Evolutionary conservation across 2,797 vertebrate species (phyloP).

Genomic region (Xiphorhynchus erythropygius): DNA sequence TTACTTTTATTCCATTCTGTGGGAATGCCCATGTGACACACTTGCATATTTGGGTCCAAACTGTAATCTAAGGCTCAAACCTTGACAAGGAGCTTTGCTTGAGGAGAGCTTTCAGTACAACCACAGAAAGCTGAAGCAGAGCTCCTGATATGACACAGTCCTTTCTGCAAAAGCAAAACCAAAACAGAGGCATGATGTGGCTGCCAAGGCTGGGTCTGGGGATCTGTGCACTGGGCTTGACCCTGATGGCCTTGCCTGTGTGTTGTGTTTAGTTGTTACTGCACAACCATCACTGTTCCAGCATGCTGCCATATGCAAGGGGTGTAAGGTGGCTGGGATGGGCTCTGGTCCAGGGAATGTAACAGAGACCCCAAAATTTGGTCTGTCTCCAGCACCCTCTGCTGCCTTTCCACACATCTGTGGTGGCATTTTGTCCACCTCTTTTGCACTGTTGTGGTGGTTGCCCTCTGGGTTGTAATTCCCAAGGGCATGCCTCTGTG

Average conservation of each 20-base stretch:
- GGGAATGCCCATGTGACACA: background rate
- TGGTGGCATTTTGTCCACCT: background rate
- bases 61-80: background rate
- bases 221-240: background rate
- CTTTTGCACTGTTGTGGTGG: rapidly evolving
- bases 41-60: background rate
- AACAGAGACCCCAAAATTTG: background rate
- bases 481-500: background rate
- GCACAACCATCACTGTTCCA: rapidly evolving
- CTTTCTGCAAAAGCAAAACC: background rate
- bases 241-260: rapidly evolving
- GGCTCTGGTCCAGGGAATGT: background rate
- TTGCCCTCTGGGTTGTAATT: background rate
- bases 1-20: background rate
- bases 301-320: background rate
- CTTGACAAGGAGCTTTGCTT: background rate
- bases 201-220: background rate
- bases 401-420: background rate
- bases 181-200: rapidly evolving
- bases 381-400: background rate
- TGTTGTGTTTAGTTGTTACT: background rate
- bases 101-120: background rate
- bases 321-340: rapidly evolving
- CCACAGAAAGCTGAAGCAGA: background rate
- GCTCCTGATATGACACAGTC: background rate